Evolutionary conservation across 2,113 vertebrate genomes (phyloP), one percentile per base, ranked within the genome.

Genomic region (Actenoides hombroni): DNA sequence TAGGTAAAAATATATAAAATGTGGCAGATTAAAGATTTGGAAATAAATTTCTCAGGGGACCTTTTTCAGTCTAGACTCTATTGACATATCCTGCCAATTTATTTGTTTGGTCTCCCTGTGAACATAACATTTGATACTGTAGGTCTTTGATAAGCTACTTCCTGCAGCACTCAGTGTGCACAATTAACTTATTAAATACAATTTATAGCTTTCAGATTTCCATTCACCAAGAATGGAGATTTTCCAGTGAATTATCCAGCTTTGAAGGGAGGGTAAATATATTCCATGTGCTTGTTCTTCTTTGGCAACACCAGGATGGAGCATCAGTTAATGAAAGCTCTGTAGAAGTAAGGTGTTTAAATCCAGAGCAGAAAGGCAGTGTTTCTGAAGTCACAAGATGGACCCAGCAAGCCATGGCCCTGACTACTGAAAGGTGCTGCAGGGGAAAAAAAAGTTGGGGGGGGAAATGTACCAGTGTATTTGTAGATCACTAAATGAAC

Each of bases 61-160:
- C 15, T 73, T 67, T 93, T 80, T 14, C 54, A 81, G 96, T 88
- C 94, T 86, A 88, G 92, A 91, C 74, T 86, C 14, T 76, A 6
- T 56, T 81, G 92, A 78, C 42, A 40, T 64, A 83, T 87, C 81
- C 78, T 91, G 81, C 78, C 78, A 85, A 79, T 96, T 79, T 92
- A 91, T 92, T 94, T 95, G 86, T 71, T 73, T 87, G 78, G 11
- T 96, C 59, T 95, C 71, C 78, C 71, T 49, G 76, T 86, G 91
- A 96, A 93, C 54, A n/a, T 39, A 90, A 61, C 71, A 92, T 88
- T 92, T 81, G 91, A 94, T 82, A 85, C 81, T 26, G 21, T 18
- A 69, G 80, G 92, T 92, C 67, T 82, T 49, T 85, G 87, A 92
- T 95, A 95, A 95, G 70, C 46, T 85, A 16, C 78, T 97, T 97